Evolutionary conservation across 2,797 vertebrate species (phyloP).

Genomic region (Alcedo atthis): DNA sequence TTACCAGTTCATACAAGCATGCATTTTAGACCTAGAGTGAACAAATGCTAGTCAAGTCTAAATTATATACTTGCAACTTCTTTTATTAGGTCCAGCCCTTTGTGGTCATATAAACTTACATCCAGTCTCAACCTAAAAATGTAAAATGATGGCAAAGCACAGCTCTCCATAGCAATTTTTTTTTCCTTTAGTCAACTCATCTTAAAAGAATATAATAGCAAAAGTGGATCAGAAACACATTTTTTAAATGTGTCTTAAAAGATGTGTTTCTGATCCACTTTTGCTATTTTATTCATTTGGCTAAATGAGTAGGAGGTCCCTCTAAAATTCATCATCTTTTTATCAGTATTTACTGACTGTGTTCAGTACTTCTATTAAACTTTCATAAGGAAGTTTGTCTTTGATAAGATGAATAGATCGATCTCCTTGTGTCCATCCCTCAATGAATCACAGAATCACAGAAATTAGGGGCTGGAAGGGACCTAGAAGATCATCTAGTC

Average conservation of each 20-base stretch:
- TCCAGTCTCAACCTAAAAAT: not conserved
- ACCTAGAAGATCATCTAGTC: too few species aligned
- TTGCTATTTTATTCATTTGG: not conserved
- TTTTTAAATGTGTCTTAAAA: too few species aligned
- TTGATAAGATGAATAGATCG: not conserved
- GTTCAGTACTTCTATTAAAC: not conserved
- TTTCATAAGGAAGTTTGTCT: not conserved
- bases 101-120: not conserved
- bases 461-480: too few species aligned
- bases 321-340: not conserved
- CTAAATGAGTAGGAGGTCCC: not conserved
- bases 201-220: not conserved
- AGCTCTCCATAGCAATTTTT: not conserved
- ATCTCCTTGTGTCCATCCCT: not conserved
- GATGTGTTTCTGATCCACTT: not conserved
- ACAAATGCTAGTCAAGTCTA: not conserved
- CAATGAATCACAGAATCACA: too few species aligned
- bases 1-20: not conserved
- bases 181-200: not conserved
- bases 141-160: not conserved
- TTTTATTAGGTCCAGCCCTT: not conserved
- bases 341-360: not conserved
- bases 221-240: not conserved
- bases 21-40: not conserved
- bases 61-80: not conserved